A percentile compares a stretch with the other conserved stretches of the same genome.
Evolutionary conservation across 2,888 invertebrate species (phyloP).

Genomic region (Frankliniella intonsa): DNA sequence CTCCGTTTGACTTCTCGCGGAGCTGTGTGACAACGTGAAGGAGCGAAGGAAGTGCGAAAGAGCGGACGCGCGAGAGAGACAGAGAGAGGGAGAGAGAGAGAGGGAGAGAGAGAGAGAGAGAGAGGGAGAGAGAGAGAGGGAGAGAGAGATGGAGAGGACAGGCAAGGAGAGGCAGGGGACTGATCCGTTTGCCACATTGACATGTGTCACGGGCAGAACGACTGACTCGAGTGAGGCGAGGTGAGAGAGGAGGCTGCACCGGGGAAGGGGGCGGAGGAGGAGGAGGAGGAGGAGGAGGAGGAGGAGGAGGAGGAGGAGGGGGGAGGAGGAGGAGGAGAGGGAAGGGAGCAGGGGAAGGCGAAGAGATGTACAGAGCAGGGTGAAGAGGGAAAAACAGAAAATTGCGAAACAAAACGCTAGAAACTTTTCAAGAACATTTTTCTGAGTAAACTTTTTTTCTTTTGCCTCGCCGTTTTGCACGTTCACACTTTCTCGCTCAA

Average conservation of each 20-base stretch:
- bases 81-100: neutral
- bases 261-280: too few species aligned
- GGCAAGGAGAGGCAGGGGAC: constrained; percentile 36
- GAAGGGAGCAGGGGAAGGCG: neutral
- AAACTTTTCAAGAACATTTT: too few species aligned
- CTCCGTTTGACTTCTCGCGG: too few species aligned
- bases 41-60: too few species aligned
- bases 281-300: neutral
- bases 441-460: neutral
- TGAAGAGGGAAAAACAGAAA: too few species aligned
- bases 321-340: too few species aligned
- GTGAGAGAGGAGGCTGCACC: neutral
- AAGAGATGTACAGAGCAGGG: neutral
- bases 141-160: constrained; percentile 37
- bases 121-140: neutral
- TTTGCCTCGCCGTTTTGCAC: neutral
- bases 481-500: neutral
- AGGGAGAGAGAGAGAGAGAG: neutral
- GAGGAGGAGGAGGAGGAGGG: neutral
- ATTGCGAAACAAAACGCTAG: too few species aligned
- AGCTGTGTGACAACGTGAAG: too few species aligned
- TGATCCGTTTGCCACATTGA: constrained; percentile 20
- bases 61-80: too few species aligned
- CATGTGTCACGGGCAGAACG: constrained; percentile 1
- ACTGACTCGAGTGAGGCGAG: neutral